phyloP scores from a whole-genome alignment of 2,113 vertebrate species.

The Sisor rabdophorus region DNA sequence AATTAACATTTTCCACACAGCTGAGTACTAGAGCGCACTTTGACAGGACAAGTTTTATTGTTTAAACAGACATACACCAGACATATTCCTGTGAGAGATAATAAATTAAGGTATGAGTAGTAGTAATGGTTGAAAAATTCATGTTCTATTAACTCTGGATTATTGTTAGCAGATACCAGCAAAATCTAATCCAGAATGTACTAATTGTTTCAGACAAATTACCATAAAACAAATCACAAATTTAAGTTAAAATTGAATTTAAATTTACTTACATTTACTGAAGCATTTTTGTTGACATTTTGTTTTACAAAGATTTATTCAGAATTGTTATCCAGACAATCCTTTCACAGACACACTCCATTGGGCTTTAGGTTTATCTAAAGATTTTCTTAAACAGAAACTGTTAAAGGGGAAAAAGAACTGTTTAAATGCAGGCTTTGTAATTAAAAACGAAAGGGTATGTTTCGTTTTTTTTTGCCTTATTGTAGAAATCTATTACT shows the following conservation, averaged over 20 bases:
- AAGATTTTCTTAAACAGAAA: background rate
- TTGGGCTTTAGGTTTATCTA: background rate
- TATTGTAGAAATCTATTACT: background rate
- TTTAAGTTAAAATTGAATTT: too few species aligned
- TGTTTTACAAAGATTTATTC: background rate
- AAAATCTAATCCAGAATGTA: background rate
- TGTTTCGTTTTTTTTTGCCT: background rate
- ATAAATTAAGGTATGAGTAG: background rate
- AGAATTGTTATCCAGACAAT: background rate
- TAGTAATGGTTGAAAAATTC: background rate
- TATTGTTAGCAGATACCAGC: background rate
- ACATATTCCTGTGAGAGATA: background rate
- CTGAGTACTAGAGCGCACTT: background rate
- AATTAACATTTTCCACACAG: conserved; percentile 40
- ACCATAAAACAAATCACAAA: background rate
- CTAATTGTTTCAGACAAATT: too few species aligned
- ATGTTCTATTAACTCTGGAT: conserved; percentile 1
- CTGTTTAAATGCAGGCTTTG: background rate
- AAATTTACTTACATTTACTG: conserved; percentile 6
- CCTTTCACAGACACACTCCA: background rate
- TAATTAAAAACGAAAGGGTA: background rate
- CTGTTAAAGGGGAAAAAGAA: background rate
- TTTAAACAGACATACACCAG: conserved; percentile 10
- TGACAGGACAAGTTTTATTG: conserved; percentile 4
- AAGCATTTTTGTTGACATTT: background rate